phyloP scores from a whole-genome alignment of 1,140 invertebrate species.

The Cotesia vestalis region DNA sequence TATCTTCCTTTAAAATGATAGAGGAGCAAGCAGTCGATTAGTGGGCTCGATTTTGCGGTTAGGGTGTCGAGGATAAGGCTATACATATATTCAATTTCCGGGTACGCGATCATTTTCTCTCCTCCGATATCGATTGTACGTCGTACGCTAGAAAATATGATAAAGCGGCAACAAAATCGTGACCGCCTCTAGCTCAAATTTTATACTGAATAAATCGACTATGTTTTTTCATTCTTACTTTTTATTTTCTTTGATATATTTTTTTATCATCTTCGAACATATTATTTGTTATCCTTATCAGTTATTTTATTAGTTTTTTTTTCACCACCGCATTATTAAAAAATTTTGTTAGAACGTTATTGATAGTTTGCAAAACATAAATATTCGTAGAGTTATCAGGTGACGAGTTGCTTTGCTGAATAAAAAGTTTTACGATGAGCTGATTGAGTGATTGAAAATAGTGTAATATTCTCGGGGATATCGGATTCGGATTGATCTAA shows the following conservation, averaged over 20 bases:
- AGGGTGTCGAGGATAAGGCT: slow-evolving; percentile 11
- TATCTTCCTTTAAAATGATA: slow-evolving; percentile 12
- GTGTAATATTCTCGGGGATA: no score
- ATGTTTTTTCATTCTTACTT: background rate
- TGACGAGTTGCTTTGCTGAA: no score
- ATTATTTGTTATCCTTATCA: no score
- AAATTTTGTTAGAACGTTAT: no score
- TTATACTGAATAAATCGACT: background rate
- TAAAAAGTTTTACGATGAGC: no score
- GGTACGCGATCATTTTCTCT: slow-evolving; percentile 21
- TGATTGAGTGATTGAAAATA: background rate
- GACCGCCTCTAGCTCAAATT: background rate
- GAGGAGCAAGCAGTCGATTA: slow-evolving; percentile 22
- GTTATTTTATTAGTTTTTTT: no score
- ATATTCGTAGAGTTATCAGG: no score
- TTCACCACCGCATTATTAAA: no score
- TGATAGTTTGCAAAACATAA: no score
- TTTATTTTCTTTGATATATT: background rate
- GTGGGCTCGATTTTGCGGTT: slow-evolving; percentile 28
- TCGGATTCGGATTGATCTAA: no score
- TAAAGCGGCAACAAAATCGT: slow-evolving; percentile 8
- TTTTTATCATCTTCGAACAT: background rate
- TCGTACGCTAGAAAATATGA: slow-evolving; percentile 21
- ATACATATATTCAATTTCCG: slow-evolving; percentile 25
- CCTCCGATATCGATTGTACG: slow-evolving; percentile 25